phyloP scores from a whole-genome alignment of 2,113 vertebrate species.

The Calyptomena viridis region DNA sequence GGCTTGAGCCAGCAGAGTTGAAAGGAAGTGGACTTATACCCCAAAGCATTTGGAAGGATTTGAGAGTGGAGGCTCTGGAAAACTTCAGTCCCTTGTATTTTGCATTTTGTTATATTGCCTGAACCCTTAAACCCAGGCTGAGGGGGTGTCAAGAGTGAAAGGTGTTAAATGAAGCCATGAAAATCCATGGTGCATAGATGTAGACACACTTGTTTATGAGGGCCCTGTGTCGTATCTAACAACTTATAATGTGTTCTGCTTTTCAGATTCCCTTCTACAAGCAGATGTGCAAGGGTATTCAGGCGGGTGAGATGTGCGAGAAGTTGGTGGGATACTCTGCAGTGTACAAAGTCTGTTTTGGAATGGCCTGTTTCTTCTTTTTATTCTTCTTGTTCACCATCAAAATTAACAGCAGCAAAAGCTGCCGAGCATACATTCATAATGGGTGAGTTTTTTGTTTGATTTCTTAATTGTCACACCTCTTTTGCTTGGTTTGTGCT shows the following conservation, averaged over 20 bases:
- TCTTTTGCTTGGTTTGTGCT: background rate
- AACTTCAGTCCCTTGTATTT: background rate
- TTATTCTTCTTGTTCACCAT: constrained; percentile 87
- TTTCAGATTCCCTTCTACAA: constrained; percentile 88
- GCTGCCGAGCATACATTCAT: constrained; percentile 89
- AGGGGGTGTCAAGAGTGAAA: background rate
- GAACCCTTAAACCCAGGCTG: background rate
- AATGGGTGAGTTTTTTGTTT: constrained; percentile 83
- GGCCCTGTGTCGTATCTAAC: background rate
- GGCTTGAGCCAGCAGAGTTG: background rate
- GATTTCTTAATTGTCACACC: background rate
- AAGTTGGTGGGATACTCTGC: constrained; percentile 91
- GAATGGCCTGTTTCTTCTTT: constrained; percentile 97
- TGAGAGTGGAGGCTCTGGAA: background rate
- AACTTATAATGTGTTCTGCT: background rate
- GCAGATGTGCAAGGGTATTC: constrained; percentile 83
- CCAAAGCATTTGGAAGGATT: background rate
- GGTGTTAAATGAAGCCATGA: background rate
- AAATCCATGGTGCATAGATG: accelerated
- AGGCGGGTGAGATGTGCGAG: constrained; percentile 87
- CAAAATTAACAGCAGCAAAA: constrained; percentile 84
- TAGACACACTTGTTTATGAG: background rate
- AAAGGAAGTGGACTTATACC: background rate
- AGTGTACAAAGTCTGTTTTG: constrained; percentile 95
- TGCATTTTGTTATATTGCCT: background rate